Percentiles rank a stretch among this genome's conserved stretches.
Evolutionary conservation across 2,888 invertebrate genomes (phyloP).

Genomic region (Anaspis maculata): DNA sequence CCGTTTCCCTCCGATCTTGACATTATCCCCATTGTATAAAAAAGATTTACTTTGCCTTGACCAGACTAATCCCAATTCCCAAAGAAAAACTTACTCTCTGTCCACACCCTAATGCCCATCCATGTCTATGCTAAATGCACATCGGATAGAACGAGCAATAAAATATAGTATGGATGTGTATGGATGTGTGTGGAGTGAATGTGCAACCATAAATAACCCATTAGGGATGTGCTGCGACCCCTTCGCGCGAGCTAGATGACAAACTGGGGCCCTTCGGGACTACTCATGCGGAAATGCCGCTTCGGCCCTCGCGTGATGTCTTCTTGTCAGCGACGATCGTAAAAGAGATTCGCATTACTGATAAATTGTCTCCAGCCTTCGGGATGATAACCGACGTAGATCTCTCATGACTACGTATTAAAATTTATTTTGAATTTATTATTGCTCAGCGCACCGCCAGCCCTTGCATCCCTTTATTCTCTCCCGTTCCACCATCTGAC

Average conservation of each 20-base stretch:
- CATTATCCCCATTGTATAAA: too few relatives aligned
- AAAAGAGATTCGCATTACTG: conserved; percentile 20
- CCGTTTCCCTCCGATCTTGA: too few relatives aligned
- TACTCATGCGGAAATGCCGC: conserved; percentile 27
- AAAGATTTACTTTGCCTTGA: too few relatives aligned
- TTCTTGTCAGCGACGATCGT: conserved; percentile 20
- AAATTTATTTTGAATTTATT: conserved; percentile 16
- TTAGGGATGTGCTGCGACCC: conserved; percentile 29
- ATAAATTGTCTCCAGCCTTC: too few relatives aligned
- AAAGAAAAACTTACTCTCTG: too few relatives aligned
- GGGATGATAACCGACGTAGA: too few relatives aligned
- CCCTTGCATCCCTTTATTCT: too few relatives aligned
- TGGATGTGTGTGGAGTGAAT: conserved; percentile 17
- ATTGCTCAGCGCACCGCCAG: too few relatives aligned
- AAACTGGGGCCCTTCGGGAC: conserved; percentile 29
- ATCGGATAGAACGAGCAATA: conserved; percentile 27
- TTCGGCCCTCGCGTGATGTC: conserved; percentile 17
- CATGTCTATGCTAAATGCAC: conserved; percentile 20
- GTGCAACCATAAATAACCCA: conserved; percentile 38
- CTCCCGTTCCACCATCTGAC: too few relatives aligned
- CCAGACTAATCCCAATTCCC: too few relatives aligned
- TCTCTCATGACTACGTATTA: conserved; percentile 14
- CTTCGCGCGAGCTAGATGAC: conserved; percentile 25
- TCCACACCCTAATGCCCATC: too few relatives aligned
- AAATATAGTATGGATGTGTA: conserved; percentile 20